phyloP scores from a whole-genome alignment of 1,140 invertebrate species.

The Trichonephila clavata region DNA sequence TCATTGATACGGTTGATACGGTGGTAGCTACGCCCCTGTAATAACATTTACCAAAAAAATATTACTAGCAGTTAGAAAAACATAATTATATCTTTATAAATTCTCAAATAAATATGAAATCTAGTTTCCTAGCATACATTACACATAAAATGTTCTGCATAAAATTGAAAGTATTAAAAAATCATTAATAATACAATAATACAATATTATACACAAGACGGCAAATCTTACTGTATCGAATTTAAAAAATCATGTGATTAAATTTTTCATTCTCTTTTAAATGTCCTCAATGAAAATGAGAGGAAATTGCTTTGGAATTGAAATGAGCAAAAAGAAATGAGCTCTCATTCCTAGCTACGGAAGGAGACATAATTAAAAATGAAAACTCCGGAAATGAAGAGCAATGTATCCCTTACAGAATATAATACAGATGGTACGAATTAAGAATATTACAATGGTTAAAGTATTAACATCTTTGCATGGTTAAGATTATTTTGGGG shows the following conservation, averaged over 20 bases:
- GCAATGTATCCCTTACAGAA: not conserved
- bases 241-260: not conserved
- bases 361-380: not conserved
- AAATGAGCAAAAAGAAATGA: not conserved
- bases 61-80: too few species aligned
- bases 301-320: slow-evolving; percentile 16
- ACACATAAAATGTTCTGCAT: too few species aligned
- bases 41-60: too few species aligned
- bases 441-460: too few species aligned
- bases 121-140: too few species aligned
- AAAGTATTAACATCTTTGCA: too few species aligned
- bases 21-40: too few species aligned
- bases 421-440: too few species aligned
- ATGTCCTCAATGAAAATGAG: not conserved
- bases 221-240: not conserved
- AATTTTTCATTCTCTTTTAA: not conserved
- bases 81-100: too few species aligned
- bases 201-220: not conserved
- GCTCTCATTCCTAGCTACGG: not conserved
- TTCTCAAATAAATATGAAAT: too few species aligned
- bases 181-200: not conserved
- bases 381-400: not conserved
- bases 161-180: not conserved
- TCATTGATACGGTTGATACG: too few species aligned
- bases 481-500: too few species aligned